These are phyloP conservation scores for Psittacula cyanocephala DNA, from an alignment of 2,113 vertebrate species.

Conservation along the genomic window DNA sequence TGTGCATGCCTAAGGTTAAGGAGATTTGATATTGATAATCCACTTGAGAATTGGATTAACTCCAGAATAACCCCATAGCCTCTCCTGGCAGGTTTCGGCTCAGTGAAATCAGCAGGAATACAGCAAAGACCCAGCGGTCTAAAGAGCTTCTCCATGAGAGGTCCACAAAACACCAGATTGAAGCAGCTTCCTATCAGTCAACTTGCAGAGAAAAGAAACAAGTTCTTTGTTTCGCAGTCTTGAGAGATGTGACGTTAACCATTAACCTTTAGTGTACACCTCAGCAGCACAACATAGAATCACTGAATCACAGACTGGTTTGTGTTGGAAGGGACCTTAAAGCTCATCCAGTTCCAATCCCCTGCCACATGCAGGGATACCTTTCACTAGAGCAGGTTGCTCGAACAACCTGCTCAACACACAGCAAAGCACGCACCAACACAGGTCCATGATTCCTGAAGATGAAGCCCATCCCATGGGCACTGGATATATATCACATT, in stretches of 20 bases:
- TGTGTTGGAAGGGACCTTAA: background rate
- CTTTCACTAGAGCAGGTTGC: background rate
- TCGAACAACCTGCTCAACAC: background rate
- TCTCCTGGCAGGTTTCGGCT: background rate
- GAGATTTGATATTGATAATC: slow-evolving; percentile 61
- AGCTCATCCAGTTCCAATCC: background rate
- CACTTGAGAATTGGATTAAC: slow-evolving; percentile 58
- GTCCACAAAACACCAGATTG: background rate
- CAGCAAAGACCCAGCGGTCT: background rate
- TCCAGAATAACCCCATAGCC: background rate
- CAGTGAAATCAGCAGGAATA: background rate
- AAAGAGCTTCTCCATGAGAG: background rate
- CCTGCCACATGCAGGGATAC: background rate
- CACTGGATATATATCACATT: background rate
- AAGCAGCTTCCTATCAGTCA: background rate
- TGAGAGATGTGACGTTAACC: background rate
- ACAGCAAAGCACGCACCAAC: background rate
- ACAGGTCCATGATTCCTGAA: background rate
- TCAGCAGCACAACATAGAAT: background rate
- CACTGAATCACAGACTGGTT: background rate
- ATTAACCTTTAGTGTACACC: background rate
- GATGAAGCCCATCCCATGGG: background rate
- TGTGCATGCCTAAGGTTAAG: slow-evolving; percentile 38
- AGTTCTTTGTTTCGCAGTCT: background rate
- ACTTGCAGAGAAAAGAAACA: background rate